phyloP scores from a whole-genome alignment of 2,888 invertebrate genomes.

The Ditula angustiorana region DNA sequence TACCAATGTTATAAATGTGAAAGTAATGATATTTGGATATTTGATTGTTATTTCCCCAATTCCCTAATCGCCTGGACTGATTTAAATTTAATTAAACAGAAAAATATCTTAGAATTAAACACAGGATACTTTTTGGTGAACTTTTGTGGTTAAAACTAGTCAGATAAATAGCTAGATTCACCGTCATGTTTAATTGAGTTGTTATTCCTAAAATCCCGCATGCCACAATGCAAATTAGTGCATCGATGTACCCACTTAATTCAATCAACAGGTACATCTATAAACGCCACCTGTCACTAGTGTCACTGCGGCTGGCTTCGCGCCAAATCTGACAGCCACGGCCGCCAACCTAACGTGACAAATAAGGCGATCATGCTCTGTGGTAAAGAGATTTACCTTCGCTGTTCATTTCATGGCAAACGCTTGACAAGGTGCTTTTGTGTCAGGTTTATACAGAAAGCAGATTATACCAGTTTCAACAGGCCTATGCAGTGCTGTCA shows the following conservation, averaged over 20 bases:
- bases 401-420: too few relatives aligned
- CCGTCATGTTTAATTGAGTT: not conserved
- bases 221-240: not conserved
- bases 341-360: conserved; percentile 45
- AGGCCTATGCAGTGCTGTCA: too few relatives aligned
- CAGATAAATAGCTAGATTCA: not conserved
- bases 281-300: conserved; percentile 54
- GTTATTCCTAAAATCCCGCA: not conserved
- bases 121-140: too few relatives aligned
- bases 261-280: conserved; percentile 63
- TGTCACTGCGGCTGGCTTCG: conserved; percentile 60
- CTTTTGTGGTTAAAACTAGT: too few relatives aligned
- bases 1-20: too few relatives aligned
- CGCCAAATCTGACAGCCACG: conserved; percentile 64
- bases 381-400: conserved; percentile 3
- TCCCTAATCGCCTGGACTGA: too few relatives aligned
- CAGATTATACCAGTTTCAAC: not conserved
- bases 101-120: too few relatives aligned
- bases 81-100: too few relatives aligned
- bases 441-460: not conserved
- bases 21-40: too few relatives aligned
- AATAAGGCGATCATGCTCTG: conserved; percentile 43
- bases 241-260: not conserved
- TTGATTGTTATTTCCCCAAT: too few relatives aligned
- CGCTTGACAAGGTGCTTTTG: not conserved